Evolutionary conservation across 2,113 vertebrate genomes (phyloP), one percentile per base, ranked within the genome.

Genomic region (Pterocles gutturalis): DNA sequence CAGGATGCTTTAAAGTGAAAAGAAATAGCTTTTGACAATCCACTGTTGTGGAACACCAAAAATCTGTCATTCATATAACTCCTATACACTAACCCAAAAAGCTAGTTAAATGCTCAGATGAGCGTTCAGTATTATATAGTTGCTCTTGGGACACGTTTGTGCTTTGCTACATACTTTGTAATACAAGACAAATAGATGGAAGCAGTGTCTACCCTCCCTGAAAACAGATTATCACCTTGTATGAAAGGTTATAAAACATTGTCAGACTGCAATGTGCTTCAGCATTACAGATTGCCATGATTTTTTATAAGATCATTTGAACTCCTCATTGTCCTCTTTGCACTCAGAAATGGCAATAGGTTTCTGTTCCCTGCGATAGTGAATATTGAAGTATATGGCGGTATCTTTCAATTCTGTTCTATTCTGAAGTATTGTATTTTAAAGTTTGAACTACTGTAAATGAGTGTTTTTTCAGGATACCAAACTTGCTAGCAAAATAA

Each of bases 1-100:
- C 86, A 66, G 60, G 33, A 53, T 82, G 69, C 48, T 92, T 49
- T 78, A 89, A 93, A 97, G 46, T 64, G 84, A 87, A 91, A 95
- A 95, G 81, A 71, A 95, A 96, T 87, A 82, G 90, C 73, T 94
- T 97, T 82, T 92, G 87, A 95, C 86, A 95, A 61, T 90, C 60
- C 28, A 38, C 43, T 84, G 60, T 78, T 83, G 80, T 92, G 80
- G 89, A 94, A 90, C 67, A 84, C 25, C 55, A 87, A 91, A 90
- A 94, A 93, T 76, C 85, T 95, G 69, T 83, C 89, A 87, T 96
- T 93, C 72, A n/a, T 78, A 67, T 67, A 57, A 66, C 34, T 95
- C n/a, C 54, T 84, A 82, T 87, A 94, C 86, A 91, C 43, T 89
- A 60, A 87, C 46, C 31, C 65, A 17, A 84, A 95, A 91, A 91